Evolutionary conservation across 30 jellyfish, hydroid and myxozoan genomes (phyloP).

Genomic region (Turritopsis dohrnii): DNA sequence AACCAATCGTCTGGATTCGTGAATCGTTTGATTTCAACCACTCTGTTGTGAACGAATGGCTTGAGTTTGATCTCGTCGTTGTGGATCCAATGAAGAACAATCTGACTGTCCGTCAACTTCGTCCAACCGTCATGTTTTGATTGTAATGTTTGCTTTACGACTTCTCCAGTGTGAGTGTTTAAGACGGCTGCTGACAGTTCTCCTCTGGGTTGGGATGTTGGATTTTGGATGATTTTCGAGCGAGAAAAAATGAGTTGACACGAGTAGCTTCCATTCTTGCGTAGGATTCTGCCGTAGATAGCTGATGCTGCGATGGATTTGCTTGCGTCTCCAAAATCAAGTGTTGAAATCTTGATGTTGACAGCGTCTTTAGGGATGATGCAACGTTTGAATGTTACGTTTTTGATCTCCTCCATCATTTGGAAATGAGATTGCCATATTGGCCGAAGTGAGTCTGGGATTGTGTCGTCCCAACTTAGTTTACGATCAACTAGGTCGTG

Average conservation of each 20-base stretch:
- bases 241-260: not conserved
- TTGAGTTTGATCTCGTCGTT: too few relatives aligned
- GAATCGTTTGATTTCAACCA: too few relatives aligned
- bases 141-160: not conserved
- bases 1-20: too few relatives aligned
- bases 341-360: not conserved
- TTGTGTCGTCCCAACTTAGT: constrained; percentile 11
- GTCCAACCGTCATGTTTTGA: not conserved
- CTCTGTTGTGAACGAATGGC: too few relatives aligned
- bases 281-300: constrained; percentile 6
- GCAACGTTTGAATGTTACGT: not conserved
- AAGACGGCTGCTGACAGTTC: not conserved
- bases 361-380: not conserved
- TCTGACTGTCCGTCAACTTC: not conserved
- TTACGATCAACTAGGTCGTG: not conserved
- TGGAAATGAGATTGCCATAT: constrained; percentile 1
- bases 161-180: not conserved
- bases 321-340: constrained; percentile 19
- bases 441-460: not conserved
- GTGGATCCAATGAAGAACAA: too few relatives aligned
- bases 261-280: not conserved
- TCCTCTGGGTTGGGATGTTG: not conserved
- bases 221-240: not conserved
- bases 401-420: not conserved
- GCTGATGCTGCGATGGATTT: not conserved